Percentiles rank a stretch among this genome's conserved stretches.
phyloP scores from a whole-genome alignment of 2,113 vertebrate genomes.

The Atrichornis clamosus region DNA sequence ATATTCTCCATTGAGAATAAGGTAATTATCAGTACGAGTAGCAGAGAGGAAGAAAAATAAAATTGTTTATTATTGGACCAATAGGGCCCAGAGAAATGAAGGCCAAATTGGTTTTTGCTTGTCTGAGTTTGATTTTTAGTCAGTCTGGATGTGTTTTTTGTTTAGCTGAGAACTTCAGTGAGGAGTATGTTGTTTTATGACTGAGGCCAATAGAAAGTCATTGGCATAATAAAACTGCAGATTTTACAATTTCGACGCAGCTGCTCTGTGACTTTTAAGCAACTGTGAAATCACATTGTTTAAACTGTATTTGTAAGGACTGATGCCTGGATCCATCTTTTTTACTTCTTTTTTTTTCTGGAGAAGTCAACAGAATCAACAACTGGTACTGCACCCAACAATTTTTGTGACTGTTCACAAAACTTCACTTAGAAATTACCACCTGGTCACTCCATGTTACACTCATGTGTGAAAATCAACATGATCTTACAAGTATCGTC shows the following conservation, averaged over 20 bases:
- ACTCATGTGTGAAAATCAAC: neutral
- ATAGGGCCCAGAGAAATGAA: neutral
- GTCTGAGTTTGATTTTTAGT: slow-evolving; percentile 50
- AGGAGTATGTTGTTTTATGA: slow-evolving; percentile 58
- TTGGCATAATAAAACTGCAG: slow-evolving; percentile 53
- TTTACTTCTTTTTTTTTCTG: neutral
- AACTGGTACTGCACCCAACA: neutral
- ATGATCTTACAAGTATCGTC: neutral
- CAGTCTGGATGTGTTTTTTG: slow-evolving; percentile 65
- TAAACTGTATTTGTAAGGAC: slow-evolving; percentile 52
- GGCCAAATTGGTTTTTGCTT: slow-evolving; percentile 21
- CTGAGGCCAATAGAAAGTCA: slow-evolving; percentile 65
- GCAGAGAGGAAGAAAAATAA: slow-evolving; percentile 23
- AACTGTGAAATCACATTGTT: slow-evolving; percentile 72
- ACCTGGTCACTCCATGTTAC: neutral
- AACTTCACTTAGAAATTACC: neutral
- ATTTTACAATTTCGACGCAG: slow-evolving; percentile 62
- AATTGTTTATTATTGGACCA: slow-evolving; percentile 50
- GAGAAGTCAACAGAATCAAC: neutral
- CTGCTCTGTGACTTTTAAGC: slow-evolving; percentile 65
- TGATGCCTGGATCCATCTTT: slow-evolving; percentile 25
- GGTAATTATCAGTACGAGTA: slow-evolving; percentile 4
- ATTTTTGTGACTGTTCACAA: neutral
- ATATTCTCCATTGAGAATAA: neutral
- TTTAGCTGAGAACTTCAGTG: slow-evolving; percentile 55